Evolutionary conservation across 1,140 invertebrate genomes (phyloP), one percentile per base, ranked within the genome.

Genomic region (Caenorhabditis brenneri): DNA sequence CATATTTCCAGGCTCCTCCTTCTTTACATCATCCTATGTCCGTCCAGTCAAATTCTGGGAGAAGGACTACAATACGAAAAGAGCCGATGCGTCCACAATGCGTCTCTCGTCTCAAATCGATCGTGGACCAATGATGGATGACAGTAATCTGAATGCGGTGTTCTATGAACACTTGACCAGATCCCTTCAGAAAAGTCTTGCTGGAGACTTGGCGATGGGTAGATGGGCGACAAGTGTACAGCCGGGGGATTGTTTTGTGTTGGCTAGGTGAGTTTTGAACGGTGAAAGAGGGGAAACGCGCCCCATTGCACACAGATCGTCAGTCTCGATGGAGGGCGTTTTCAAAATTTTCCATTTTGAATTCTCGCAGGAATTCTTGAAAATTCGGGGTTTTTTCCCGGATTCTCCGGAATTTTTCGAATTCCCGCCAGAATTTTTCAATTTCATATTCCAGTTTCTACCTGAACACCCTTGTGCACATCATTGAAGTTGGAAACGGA

Each of bases 11-110:
- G 0, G 94, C 96, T 86, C 91, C 91, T 97, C 97, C 84, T 98
- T 99, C 90, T 99, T 99, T 91, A 94, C 99, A 87, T 96, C 95
- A 24, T 98, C 97, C 0, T 99, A 99, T 91, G 95, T 97, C 16
- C 93, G 97, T 24, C 97, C 97, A 0, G 94, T 99, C 0, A 99
- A 99, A 91, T 99, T 99, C 91, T 99, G 97, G 97, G 97, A 99
- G 91, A 93, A 78, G 27, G 81, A 89, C 65, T 89, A 80, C 91
- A 93, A 93, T 89, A 99, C 97, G 0, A 95, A 97, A 85, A 92
- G 97, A 86, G 95, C 98, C 0, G 97, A 99, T 91, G 96, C 98
- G 91, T 97, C 96, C 7, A 99, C 99, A 91, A 98, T 97, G 0
- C 93, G 97, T 46, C 93, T 99, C 7, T 95, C 95, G 2, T 95